Base-by-base conservation (phyloP, 1,140 invertebrate species). In the Drosophila mojavensis region DNA sequence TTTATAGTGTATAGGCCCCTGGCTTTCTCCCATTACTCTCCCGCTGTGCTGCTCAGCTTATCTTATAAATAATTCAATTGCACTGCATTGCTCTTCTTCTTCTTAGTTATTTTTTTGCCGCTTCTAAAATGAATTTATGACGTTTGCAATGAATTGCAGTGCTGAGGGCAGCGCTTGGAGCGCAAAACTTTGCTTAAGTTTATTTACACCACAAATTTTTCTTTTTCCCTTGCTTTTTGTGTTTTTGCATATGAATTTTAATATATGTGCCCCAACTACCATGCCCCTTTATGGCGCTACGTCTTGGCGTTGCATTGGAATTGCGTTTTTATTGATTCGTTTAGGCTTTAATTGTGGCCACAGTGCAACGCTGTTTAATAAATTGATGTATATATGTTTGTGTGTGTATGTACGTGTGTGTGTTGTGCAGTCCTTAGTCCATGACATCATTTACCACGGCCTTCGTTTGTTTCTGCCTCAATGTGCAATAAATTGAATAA, bases 311-410 rank as follows among this genome's bases (percentile, higher is more conserved):
- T 47, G 55, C 36, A 20, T 69, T 69, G 58, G 62, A 75, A 75
- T 69, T 75, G 59, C 56, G 61, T 55, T 69, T 74, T 75, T 75
- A 78, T 74, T 75, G 75, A 78, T 75, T 78, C 41, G 13, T n/a
- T 43, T 63, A 39, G 33, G 43, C 50, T 63, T 75, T 78, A 78
- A 75, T 65, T 41, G 60, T 48, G 60, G 43, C 30, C 15, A 9
- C 17, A 24, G 13, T 13, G 20, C 50, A 39, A 9, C 28, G 7
- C 26, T 60, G 15, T 20, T 15, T 45, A 45, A 45, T 17, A n/a
- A n/a, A 15, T 24, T 2, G 20, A 24, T 24, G 17, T 4, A 28
- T 20, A 24, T 41, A 15, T 20, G n/a, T n/a, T n/a, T n/a, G n/a
- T n/a, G 45, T 10, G 45, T 47, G 45, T 47, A 15, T 47, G 45